Percentiles rank a stretch among this genome's conserved stretches.
phyloP scores from a whole-genome alignment of 2,113 vertebrate genomes.

The Meleagris gallopavo region DNA sequence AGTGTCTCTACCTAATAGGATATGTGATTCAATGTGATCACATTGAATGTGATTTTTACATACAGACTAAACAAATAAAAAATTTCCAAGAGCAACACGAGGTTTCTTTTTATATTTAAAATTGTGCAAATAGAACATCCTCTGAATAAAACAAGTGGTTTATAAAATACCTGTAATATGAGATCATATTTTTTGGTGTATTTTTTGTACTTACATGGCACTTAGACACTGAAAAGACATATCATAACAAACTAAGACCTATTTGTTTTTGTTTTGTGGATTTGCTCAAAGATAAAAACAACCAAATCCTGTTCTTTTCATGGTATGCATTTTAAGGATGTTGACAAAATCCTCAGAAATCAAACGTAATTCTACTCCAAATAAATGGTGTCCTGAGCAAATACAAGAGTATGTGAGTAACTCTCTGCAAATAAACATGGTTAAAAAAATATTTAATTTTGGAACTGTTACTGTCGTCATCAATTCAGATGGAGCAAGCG shows the following conservation, averaged over 20 bases:
- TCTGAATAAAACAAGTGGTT: not conserved
- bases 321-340: not conserved
- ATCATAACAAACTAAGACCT: not conserved
- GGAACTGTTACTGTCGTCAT: not conserved
- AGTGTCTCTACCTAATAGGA: slow-evolving; percentile 15
- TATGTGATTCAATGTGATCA: too few species aligned
- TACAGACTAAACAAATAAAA: not conserved
- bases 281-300: not conserved
- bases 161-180: not conserved
- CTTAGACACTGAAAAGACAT: not conserved
- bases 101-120: slow-evolving; percentile 12
- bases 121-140: not conserved
- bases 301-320: not conserved
- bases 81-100: not conserved
- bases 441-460: not conserved
- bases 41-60: slow-evolving; percentile 18
- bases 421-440: not conserved
- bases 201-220: not conserved
- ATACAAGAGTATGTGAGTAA: not conserved
- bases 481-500: not conserved
- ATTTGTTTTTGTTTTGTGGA: fast-evolving
- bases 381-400: not conserved
- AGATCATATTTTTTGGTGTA: not conserved
- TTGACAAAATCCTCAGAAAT: not conserved
- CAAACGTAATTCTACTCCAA: not conserved